Conservation (phyloP, 2,113 vertebrate genomes). For the Ibidorhyncha struthersii region DNA sequence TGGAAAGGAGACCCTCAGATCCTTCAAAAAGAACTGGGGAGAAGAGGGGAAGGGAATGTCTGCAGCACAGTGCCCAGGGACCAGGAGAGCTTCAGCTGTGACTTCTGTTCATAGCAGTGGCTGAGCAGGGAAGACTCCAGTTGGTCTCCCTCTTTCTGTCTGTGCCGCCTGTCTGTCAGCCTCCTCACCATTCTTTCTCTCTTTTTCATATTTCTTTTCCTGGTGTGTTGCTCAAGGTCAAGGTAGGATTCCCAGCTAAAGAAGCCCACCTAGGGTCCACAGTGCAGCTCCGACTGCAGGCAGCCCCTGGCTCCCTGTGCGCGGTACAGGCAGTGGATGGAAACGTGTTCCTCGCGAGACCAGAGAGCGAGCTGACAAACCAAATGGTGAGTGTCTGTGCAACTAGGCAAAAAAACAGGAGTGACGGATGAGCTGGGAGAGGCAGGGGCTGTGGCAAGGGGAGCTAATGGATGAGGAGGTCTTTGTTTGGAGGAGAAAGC, state of each 20-base stretch:
- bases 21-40: not conserved
- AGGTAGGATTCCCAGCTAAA: constrained; percentile 67
- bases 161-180: not conserved
- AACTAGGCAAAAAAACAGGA: not conserved
- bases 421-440: not conserved
- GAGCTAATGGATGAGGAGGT: not conserved
- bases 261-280: constrained; percentile 76
- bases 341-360: constrained; percentile 71
- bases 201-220: not conserved
- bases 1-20: not conserved
- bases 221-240: constrained; percentile 59
- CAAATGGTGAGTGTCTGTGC: constrained; percentile 50
- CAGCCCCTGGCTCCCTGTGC: constrained; percentile 81
- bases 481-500: not conserved
- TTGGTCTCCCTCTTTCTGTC: not conserved
- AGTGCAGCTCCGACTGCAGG: constrained; percentile 70
- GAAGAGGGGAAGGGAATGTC: not conserved
- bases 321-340: constrained; percentile 80
- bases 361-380: constrained; percentile 73
- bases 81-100: not conserved
- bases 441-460: not conserved
- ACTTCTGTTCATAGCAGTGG: not conserved
- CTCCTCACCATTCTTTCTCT: not conserved
- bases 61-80: not conserved
- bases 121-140: not conserved